A percentile compares a stretch with the other conserved stretches of the same genome.
Evolutionary conservation across 2,113 vertebrate genomes (phyloP).

Genomic region (Dryoscopus gambensis): DNA sequence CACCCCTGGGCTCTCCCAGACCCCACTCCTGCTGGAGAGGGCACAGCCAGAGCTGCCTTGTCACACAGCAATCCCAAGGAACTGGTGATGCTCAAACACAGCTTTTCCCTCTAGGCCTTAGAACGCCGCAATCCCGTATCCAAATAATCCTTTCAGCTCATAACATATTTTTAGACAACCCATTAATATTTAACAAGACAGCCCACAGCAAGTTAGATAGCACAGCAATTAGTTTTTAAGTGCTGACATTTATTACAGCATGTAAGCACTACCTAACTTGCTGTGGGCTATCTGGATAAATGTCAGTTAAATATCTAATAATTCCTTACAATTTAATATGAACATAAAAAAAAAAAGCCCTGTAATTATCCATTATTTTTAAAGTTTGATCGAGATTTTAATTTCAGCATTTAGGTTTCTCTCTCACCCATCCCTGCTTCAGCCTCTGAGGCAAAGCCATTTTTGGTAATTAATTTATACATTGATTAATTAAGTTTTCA

Average conservation of each 20-base stretch:
- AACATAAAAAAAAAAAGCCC: slow-evolving; percentile 24
- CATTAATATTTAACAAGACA: slow-evolving; percentile 71
- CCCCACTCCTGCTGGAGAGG: no score
- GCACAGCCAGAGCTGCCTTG: accelerated
- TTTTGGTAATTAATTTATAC: slow-evolving; percentile 57
- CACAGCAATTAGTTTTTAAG: slow-evolving; percentile 73
- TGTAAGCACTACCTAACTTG: slow-evolving; percentile 67
- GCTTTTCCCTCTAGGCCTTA: not conserved
- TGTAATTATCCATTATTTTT: slow-evolving; percentile 69
- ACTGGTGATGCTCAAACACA: not conserved
- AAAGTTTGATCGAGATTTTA: slow-evolving; percentile 63
- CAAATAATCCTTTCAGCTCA: slow-evolving; percentile 64
- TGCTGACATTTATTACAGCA: slow-evolving; percentile 72
- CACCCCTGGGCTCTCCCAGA: not conserved
- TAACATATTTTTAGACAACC: slow-evolving; percentile 52
- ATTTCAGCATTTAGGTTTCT: slow-evolving; percentile 11
- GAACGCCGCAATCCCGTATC: not conserved
- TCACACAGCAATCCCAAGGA: not conserved
- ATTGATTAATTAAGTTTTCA: slow-evolving; percentile 58
- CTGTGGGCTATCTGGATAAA: slow-evolving; percentile 71
- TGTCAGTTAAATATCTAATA: slow-evolving; percentile 72
- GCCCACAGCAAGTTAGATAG: slow-evolving; percentile 72
- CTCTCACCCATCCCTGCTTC: not conserved
- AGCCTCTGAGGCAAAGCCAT: slow-evolving; percentile 38
- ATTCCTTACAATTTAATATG: slow-evolving; percentile 59